Percentiles rank a stretch among this genome's conserved stretches.
phyloP scores from a whole-genome alignment of 2,797 vertebrate genomes.

The Cyclura pinguis region DNA sequence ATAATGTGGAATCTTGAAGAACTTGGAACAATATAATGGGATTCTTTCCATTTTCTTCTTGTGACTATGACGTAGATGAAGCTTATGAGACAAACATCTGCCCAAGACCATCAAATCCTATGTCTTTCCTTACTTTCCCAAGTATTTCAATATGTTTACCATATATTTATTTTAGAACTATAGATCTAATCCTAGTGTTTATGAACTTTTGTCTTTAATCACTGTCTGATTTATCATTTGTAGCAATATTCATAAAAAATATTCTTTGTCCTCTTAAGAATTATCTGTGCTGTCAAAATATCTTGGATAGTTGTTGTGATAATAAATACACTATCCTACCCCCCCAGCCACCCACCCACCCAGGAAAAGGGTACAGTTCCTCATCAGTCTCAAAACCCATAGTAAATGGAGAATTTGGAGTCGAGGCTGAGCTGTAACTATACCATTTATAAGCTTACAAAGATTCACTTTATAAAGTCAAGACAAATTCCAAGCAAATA shows the following conservation, averaged over 20 bases:
- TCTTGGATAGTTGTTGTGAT: neutral
- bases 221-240: neutral
- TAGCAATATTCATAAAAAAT: neutral
- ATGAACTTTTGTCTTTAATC: neutral
- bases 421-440: neutral
- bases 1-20: neutral
- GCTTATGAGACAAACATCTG: neutral
- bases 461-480: conserved; percentile 60
- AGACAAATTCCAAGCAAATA: conserved; percentile 55
- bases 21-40: neutral
- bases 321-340: neutral
- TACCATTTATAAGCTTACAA: conserved; percentile 20
- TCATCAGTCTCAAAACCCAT: neutral
- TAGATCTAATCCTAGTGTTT: neutral
- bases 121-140: neutral
- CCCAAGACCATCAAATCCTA: neutral
- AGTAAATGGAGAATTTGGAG: neutral
- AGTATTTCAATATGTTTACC: neutral
- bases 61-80: neutral
- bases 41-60: neutral
- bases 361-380: neutral
- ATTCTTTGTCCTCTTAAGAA: neutral
- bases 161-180: neutral
- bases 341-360: no score
- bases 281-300: neutral